Conservation (phyloP, 2,797 vertebrate species). For the Sebastes oblongus region DNA sequence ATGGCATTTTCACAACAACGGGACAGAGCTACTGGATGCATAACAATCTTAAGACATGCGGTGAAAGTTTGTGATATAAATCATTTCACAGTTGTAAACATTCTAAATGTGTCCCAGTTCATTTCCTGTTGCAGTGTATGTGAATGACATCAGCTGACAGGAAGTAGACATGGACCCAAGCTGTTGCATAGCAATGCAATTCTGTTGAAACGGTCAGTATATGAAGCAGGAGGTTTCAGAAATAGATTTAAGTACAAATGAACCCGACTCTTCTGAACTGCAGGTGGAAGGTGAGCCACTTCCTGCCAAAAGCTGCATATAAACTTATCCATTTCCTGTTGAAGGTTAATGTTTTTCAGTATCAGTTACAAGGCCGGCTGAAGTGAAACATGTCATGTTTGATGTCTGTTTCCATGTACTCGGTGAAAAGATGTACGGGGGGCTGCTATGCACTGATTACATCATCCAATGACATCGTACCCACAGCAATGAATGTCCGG, state of each 20-base stretch:
- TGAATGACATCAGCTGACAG: too few relatives aligned
- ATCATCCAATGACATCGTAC: constrained; percentile 69
- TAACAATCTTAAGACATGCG: constrained; percentile 1
- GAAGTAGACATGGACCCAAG: too few relatives aligned
- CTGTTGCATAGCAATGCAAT: too few relatives aligned
- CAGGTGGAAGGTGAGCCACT: constrained; percentile 31
- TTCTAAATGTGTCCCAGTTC: too few relatives aligned
- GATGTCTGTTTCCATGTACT: constrained; percentile 34
- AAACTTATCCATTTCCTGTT: constrained; percentile 48
- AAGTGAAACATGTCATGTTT: constrained; percentile 35
- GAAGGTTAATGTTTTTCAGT: constrained; percentile 31
- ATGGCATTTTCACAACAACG: constrained; percentile 43
- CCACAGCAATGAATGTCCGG: constrained; percentile 69
- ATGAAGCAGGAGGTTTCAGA: neutral
- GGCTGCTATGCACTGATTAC: constrained; percentile 47
- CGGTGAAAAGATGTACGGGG: constrained; percentile 36
- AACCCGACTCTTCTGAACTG: neutral
- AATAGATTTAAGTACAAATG: neutral
- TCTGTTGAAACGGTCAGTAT: too few relatives aligned
- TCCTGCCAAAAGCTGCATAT: constrained; percentile 34
- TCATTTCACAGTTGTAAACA: too few relatives aligned
- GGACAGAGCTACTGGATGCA: constrained; percentile 13
- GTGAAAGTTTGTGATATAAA: neutral
- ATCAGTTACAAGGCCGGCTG: constrained; percentile 30
- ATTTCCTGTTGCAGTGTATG: too few relatives aligned